phyloP scores from a whole-genome alignment of 2,888 invertebrate genomes.

The Hemistola chrysoprasaria region DNA sequence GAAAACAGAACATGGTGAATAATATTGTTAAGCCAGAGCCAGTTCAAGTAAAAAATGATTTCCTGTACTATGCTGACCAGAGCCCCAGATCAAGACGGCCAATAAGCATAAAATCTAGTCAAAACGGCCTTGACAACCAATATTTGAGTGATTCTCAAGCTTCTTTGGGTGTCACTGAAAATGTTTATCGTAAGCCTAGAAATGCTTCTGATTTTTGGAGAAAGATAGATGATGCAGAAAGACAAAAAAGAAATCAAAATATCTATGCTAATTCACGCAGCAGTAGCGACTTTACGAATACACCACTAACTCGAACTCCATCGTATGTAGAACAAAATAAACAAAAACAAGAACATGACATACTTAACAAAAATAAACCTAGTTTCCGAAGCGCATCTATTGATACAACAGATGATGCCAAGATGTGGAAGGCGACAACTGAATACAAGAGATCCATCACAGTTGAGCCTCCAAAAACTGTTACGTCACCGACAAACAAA shows the following conservation, averaged over 20 bases:
- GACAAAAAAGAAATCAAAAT: constrained; percentile 59
- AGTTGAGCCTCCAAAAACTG: constrained; percentile 57
- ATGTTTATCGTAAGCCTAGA: constrained; percentile 62
- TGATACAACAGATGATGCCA: constrained; percentile 66
- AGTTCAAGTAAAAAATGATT: constrained; percentile 71
- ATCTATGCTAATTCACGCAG: constrained; percentile 59
- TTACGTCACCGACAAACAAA: constrained; percentile 60
- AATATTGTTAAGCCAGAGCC: constrained; percentile 65
- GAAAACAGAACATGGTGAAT: constrained; percentile 54
- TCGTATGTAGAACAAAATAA: constrained; percentile 50
- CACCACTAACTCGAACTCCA: constrained; percentile 43
- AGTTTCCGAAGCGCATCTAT: constrained; percentile 50
- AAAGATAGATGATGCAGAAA: constrained; percentile 81
- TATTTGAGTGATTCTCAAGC: constrained; percentile 79
- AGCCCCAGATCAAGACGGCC: constrained; percentile 88
- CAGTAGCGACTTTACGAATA: constrained; percentile 63
- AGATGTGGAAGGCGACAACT: constrained; percentile 75
- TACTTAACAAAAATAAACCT: constrained; percentile 57
- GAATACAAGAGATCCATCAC: constrained; percentile 71
- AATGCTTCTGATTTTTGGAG: constrained; percentile 85
- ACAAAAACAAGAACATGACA: constrained; percentile 43
- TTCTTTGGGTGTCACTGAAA: constrained; percentile 53
- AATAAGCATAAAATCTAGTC: constrained; percentile 84
- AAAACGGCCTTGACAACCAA: constrained; percentile 66
- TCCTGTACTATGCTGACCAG: constrained; percentile 87